Evolutionary conservation across 2,797 vertebrate genomes (phyloP).

Genomic region (Etheostoma nigrum): DNA sequence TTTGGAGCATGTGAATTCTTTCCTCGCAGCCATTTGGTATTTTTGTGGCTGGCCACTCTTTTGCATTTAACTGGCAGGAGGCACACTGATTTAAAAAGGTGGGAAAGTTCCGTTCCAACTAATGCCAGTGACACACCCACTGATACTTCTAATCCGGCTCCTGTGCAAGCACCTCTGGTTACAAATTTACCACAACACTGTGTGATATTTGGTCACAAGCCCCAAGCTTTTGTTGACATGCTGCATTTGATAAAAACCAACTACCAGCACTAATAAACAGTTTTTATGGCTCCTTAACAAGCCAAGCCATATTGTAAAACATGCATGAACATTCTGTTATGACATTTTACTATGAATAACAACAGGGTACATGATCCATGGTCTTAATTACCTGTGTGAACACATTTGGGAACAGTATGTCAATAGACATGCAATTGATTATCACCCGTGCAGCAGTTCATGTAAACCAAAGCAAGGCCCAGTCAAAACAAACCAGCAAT

Average conservation of each 20-base stretch:
- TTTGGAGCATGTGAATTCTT: conserved; percentile 10
- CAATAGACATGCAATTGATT: conserved; percentile 72
- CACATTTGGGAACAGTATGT: conserved; percentile 50
- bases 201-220: conserved; percentile 20
- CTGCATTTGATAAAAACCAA: conserved; percentile 50
- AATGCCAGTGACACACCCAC: conserved; percentile 28
- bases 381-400: conserved; percentile 59
- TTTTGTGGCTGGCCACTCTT: conserved; percentile 12
- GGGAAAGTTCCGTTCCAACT: conserved; percentile 17
- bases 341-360: conserved; percentile 68
- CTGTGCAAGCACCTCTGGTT: conserved; percentile 15
- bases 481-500: conserved; percentile 74
- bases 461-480: conserved; percentile 66
- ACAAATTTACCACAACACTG: conserved; percentile 28
- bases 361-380: conserved; percentile 60
- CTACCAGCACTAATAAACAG: conserved; percentile 55
- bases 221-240: conserved; percentile 34
- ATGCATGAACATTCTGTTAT: conserved; percentile 60
- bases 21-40: conserved; percentile 19
- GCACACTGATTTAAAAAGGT: conserved; percentile 20
- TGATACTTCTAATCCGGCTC: conserved; percentile 26
- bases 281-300: conserved; percentile 48
- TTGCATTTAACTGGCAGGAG: conserved; percentile 22
- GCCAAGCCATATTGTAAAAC: conserved; percentile 41
- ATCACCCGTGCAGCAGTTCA: conserved; percentile 61